Conservation (phyloP, 2,888 invertebrate species). For the Seira ritae region DNA sequence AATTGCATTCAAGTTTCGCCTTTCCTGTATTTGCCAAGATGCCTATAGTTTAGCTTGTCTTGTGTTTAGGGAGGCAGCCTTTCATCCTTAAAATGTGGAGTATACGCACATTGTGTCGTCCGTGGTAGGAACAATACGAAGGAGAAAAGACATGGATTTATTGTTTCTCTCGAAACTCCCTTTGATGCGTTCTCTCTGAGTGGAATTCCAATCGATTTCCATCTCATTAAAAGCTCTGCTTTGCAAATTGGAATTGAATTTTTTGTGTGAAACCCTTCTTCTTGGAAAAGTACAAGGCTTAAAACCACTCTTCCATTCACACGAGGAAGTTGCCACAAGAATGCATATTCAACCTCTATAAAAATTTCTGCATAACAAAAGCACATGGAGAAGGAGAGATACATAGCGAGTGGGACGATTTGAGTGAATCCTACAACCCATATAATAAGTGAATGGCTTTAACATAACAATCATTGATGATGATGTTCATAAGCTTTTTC, state of each 20-base stretch:
- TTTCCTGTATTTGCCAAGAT: too few relatives aligned
- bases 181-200: slow-evolving; percentile 58
- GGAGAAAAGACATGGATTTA: slow-evolving; percentile 65
- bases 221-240: slow-evolving; percentile 66
- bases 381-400: neutral
- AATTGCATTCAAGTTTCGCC: too few relatives aligned
- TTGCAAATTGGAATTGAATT: slow-evolving; percentile 64
- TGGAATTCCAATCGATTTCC: slow-evolving; percentile 69
- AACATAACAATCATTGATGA: neutral
- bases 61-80: too few relatives aligned
- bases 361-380: neutral
- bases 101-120: neutral
- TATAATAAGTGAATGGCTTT: neutral
- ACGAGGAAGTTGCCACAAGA: slow-evolving; percentile 1
- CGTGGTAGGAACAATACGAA: slow-evolving; percentile 23
- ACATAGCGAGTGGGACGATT: too few relatives aligned
- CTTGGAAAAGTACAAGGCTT: neutral
- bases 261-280: slow-evolving; percentile 15
- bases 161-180: slow-evolving; percentile 62
- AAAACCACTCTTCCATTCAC: neutral
- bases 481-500: too few relatives aligned
- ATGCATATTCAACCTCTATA: slow-evolving; percentile 5
- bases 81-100: neutral
- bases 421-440: too few relatives aligned
- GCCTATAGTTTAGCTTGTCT: too few relatives aligned